Percentiles rank a stretch among this genome's conserved stretches.
phyloP scores from a whole-genome alignment of 2,113 vertebrate species.

The Eclectus roratus region DNA sequence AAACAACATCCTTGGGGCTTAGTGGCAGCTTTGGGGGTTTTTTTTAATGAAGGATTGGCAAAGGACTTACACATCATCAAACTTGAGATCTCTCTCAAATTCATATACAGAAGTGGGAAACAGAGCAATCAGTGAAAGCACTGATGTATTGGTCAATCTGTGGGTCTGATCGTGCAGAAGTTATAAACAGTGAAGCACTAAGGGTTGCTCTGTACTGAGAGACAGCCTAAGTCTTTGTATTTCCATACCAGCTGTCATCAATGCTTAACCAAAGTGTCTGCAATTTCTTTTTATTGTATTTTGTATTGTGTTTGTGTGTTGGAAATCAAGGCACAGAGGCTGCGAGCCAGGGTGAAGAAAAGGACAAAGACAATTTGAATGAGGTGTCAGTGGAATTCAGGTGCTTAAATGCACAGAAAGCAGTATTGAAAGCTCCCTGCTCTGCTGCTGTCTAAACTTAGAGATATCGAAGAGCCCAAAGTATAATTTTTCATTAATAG shows the following conservation, averaged over 20 bases:
- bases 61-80: not conserved
- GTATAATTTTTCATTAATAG: not conserved
- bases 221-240: not conserved
- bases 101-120: not conserved
- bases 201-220: not conserved
- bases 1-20: not conserved
- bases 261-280: conserved; percentile 2
- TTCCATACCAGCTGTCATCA: conserved; percentile 9
- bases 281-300: conserved; percentile 11
- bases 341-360: not conserved
- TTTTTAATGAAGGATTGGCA: not conserved
- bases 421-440: not conserved
- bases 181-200: not conserved
- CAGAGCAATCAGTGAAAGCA: not conserved
- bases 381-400: not conserved
- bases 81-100: not conserved
- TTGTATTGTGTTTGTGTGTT: not conserved
- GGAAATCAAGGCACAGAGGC: not conserved
- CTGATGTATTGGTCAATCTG: rapidly evolving
- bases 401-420: not conserved
- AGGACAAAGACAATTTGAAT: not conserved
- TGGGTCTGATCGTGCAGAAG: not conserved
- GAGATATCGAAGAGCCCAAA: not conserved
- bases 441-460: not conserved
- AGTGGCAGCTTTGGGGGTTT: not conserved